phyloP scores from a whole-genome alignment of 2,797 vertebrate genomes.

The Chelon auratus region DNA sequence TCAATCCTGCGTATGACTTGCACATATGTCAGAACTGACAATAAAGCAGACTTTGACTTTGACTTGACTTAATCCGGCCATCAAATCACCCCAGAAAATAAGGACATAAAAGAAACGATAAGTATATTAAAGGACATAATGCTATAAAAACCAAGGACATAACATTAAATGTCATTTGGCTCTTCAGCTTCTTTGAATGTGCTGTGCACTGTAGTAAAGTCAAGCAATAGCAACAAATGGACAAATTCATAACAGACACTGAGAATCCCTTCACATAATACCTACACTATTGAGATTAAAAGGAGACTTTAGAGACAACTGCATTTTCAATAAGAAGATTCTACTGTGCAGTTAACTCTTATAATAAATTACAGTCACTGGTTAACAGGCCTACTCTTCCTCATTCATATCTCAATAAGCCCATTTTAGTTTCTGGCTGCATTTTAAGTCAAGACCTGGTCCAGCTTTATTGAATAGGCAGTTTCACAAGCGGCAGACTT shows the following conservation, averaged over 20 bases:
- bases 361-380: conserved; percentile 29
- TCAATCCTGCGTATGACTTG: too few species aligned
- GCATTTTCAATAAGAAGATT: conserved; percentile 33
- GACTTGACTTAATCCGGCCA: too few species aligned
- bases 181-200: not conserved
- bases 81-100: too few species aligned
- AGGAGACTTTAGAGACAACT: conserved; percentile 22
- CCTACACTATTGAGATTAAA: conserved; percentile 20
- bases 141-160: not conserved
- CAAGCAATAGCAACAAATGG: not conserved
- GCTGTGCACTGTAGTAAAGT: not conserved
- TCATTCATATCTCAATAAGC: conserved; percentile 24
- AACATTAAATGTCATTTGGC: too few species aligned
- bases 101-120: too few species aligned
- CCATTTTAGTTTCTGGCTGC: conserved; percentile 21
- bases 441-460: conserved; percentile 39
- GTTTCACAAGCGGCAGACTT: conserved; percentile 41
- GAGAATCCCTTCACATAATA: conserved; percentile 3
- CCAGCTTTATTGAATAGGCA: conserved; percentile 48
- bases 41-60: too few species aligned
- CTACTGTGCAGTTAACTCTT: conserved; percentile 14
- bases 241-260: conserved; percentile 5
- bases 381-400: conserved; percentile 12
- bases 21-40: too few species aligned
- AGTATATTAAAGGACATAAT: too few species aligned